Evolutionary conservation across 2,797 vertebrate species (phyloP).

Genomic region (Bovichtus diacanthus): DNA sequence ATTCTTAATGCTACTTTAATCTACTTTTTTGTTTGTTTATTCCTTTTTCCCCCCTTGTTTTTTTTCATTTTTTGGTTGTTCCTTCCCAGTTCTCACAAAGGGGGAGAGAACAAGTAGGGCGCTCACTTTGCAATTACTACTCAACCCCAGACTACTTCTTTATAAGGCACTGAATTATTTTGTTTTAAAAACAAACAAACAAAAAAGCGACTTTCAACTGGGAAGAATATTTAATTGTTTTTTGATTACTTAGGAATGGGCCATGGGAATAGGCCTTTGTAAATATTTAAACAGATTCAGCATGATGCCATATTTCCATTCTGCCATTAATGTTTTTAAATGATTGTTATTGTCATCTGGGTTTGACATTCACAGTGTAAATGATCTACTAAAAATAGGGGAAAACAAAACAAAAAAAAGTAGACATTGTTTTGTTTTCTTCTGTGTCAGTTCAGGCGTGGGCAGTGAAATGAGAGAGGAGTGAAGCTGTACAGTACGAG

Average conservation of each 20-base stretch:
- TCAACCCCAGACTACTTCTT: conserved; percentile 81
- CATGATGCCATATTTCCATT: conserved; percentile 85
- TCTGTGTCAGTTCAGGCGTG: conserved; percentile 60
- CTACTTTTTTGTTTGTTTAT: conserved; percentile 79
- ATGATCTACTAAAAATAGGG: conserved; percentile 62
- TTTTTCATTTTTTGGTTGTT: conserved; percentile 75
- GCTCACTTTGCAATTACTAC: conserved; percentile 84
- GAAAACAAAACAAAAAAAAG: conserved; percentile 62
- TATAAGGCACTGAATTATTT: conserved; percentile 86
- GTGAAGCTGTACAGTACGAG: neutral
- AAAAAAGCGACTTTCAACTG: conserved; percentile 84
- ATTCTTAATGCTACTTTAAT: conserved; percentile 80
- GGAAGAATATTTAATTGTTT: conserved; percentile 91
- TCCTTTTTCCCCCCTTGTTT: conserved; percentile 63
- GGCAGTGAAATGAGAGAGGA: conserved; percentile 57
- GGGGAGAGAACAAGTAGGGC: conserved; percentile 82
- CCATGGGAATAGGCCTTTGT: conserved; percentile 87
- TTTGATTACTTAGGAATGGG: conserved; percentile 88
- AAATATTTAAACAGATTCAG: conserved; percentile 90
- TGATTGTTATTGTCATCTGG: conserved; percentile 83
- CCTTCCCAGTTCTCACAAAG: conserved; percentile 79
- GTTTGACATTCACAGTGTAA: conserved; percentile 75
- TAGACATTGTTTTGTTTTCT: conserved; percentile 41
- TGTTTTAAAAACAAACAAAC: conserved; percentile 87
- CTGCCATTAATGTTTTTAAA: conserved; percentile 84